phyloP scores from a whole-genome alignment of 2,888 invertebrate genomes.

The Apotomis betuletana region DNA sequence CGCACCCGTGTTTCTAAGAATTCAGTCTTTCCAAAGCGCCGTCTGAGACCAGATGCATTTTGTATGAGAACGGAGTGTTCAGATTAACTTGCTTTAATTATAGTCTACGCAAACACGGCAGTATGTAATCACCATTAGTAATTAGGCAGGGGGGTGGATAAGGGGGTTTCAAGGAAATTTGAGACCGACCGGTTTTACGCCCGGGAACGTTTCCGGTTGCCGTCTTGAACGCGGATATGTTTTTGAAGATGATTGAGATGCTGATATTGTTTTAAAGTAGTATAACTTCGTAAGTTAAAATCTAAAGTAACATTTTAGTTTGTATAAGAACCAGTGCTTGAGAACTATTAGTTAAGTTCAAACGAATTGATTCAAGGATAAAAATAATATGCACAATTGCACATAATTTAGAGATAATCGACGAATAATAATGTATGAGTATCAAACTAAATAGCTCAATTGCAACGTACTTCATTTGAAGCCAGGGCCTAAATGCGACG shows the following conservation, averaged over 20 bases:
- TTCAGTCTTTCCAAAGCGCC: conserved; percentile 50
- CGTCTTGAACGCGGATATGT: conserved; percentile 5
- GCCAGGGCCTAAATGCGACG: too few relatives aligned
- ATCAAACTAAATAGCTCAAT: too few relatives aligned
- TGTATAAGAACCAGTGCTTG: too few relatives aligned
- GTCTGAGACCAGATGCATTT: conserved; percentile 66
- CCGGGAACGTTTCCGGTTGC: conserved; percentile 23
- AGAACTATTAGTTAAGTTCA: too few relatives aligned
- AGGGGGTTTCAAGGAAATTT: conserved; percentile 34
- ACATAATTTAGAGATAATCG: too few relatives aligned
- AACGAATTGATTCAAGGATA: too few relatives aligned
- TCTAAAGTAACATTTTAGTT: too few relatives aligned
- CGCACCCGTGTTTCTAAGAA: not conserved
- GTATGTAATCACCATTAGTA: conserved; percentile 79
- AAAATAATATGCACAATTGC: too few relatives aligned
- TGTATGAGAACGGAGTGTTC: conserved; percentile 73
- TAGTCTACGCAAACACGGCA: conserved; percentile 70
- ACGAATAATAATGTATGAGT: too few relatives aligned
- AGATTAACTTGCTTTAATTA: conserved; percentile 80
- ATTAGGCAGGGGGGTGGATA: conserved; percentile 60
- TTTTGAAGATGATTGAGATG: conserved; percentile 18
- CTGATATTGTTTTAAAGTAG: conserved; percentile 11
- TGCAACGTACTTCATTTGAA: too few relatives aligned
- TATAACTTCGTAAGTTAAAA: not conserved
- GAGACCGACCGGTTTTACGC: conserved; percentile 39